Evolutionary conservation across 2,113 vertebrate species (phyloP).

Genomic region (Burhinus bistriatus): DNA sequence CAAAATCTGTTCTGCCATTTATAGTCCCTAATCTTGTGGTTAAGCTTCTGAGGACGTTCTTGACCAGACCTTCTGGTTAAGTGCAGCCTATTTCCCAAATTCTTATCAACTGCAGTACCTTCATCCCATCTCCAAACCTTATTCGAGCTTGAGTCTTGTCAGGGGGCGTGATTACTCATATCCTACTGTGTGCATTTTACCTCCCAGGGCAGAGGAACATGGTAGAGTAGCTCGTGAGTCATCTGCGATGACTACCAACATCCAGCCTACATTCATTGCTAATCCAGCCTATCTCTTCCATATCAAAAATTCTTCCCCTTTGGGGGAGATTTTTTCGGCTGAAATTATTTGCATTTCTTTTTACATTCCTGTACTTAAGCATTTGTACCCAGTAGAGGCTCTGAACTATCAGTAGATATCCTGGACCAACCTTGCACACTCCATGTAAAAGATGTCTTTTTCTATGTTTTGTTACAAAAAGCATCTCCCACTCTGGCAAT

Average conservation of each 20-base stretch:
- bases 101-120: background rate
- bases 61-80: background rate
- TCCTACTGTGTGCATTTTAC: background rate
- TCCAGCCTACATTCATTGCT: background rate
- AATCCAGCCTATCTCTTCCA: background rate
- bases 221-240: background rate
- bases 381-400: background rate
- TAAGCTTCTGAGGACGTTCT: background rate
- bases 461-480: background rate
- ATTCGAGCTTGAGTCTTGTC: background rate
- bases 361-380: background rate
- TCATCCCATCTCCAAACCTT: background rate
- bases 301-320: background rate
- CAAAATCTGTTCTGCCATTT: background rate
- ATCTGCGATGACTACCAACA: background rate
- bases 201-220: background rate
- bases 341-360: background rate
- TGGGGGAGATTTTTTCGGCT: background rate
- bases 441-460: background rate
- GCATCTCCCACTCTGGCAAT: background rate
- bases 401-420: background rate
- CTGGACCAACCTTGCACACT: background rate
- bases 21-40: background rate
- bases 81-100: background rate
- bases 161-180: background rate